Evolutionary conservation across 2,113 vertebrate species (phyloP).

Genomic region (Donacobius atricapilla): DNA sequence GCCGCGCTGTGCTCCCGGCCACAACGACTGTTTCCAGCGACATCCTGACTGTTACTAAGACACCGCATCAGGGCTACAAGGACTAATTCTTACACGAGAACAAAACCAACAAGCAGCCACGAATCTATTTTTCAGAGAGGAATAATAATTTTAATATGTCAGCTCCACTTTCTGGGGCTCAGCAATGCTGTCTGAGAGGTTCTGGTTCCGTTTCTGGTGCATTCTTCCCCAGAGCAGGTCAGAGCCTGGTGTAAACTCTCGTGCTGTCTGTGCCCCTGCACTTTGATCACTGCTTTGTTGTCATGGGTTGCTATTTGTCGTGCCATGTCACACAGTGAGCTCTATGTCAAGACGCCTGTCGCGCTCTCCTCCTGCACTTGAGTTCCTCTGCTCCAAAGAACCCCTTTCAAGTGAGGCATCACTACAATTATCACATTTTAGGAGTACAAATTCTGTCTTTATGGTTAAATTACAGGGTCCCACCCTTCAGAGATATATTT

Average conservation of each 20-base stretch:
- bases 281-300: neutral
- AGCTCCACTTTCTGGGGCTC: neutral
- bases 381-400: conserved; percentile 28
- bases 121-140: conserved; percentile 40
- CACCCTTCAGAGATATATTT: neutral
- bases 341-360: neutral
- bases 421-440: neutral
- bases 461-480: neutral
- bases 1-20: neutral
- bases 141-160: neutral
- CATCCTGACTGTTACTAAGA: conserved; percentile 65
- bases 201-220: neutral
- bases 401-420: neutral
- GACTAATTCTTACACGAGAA: conserved; percentile 8
- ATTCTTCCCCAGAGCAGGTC: neutral
- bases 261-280: neutral
- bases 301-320: neutral
- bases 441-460: neutral
- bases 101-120: neutral
- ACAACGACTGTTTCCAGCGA: conserved; percentile 17
- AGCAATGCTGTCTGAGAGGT: neutral
- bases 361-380: neutral
- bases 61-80: conserved; percentile 60
- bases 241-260: neutral
- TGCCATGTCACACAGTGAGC: neutral